Conservation (phyloP, 2,888 invertebrate species). For the Lampropteryx suffumata region DNA sequence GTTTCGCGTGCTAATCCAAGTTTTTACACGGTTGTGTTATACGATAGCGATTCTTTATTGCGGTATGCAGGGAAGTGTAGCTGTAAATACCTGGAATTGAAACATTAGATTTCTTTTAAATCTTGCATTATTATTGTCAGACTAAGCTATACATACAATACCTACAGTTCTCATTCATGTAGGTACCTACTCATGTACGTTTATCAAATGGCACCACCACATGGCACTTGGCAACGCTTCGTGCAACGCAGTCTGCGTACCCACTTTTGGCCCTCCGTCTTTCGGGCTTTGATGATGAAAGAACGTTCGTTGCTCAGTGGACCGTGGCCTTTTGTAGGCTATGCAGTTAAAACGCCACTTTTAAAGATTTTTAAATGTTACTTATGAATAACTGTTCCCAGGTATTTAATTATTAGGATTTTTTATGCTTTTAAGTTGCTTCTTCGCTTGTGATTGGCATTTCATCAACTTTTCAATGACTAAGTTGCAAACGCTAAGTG, state of each 20-base stretch:
- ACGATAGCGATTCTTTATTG: conserved; percentile 9
- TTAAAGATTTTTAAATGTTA: not conserved
- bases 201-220: conserved; percentile 12
- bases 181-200: too few species aligned
- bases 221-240: conserved; percentile 16
- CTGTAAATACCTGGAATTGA: too few species aligned
- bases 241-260: conserved; percentile 24
- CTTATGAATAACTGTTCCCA: too few species aligned
- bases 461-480: conserved; percentile 22
- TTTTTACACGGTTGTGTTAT: conserved; percentile 15
- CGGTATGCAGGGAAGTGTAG: not conserved
- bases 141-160: not conserved
- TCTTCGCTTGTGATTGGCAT: not conserved
- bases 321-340: conserved; percentile 26
- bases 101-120: too few species aligned
- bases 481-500: conserved; percentile 30
- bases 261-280: conserved; percentile 26
- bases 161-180: too few species aligned
- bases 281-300: conserved; percentile 33
- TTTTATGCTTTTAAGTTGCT: not conserved
- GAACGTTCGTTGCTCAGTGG: conserved; percentile 22
- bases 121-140: too few species aligned
- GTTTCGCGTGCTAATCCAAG: conserved; percentile 19
- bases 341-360: conserved; percentile 14
- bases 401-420: not conserved